Percentiles rank a stretch among this genome's conserved stretches.
These are phyloP conservation scores for Channallabes apus DNA, from an alignment of 2,797 vertebrate species.

Conservation along the genomic window DNA sequence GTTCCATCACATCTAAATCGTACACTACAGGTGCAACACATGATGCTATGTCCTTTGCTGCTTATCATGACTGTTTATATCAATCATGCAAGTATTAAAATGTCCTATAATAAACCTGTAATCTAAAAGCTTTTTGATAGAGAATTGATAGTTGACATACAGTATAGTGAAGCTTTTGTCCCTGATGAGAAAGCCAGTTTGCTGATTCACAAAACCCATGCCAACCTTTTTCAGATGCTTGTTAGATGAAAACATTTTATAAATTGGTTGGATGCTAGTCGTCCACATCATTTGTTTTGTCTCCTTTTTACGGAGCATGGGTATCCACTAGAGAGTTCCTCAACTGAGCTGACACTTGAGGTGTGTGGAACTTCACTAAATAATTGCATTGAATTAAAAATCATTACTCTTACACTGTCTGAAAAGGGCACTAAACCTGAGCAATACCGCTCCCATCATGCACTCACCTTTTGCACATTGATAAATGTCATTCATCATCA, in stretches of 20 bases:
- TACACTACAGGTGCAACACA: background rate
- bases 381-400: no score
- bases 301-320: no score
- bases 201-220: background rate
- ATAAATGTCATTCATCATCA: no score
- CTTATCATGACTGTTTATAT: background rate
- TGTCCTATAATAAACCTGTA: background rate
- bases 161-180: background rate
- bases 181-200: background rate
- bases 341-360: no score
- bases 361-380: no score
- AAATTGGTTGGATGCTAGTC: background rate
- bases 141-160: background rate
- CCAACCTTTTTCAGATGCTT: background rate
- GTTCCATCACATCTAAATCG: background rate
- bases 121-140: background rate
- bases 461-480: background rate
- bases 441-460: background rate
- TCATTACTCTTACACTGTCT: no score
- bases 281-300: background rate
- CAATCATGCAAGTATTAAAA: background rate
- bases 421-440: background rate
- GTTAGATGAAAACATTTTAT: background rate
- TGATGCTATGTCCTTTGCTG: background rate
- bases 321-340: background rate